Base-by-base conservation (phyloP, 2,797 vertebrate genomes). In the Chiroxiphia lanceolata region DNA sequence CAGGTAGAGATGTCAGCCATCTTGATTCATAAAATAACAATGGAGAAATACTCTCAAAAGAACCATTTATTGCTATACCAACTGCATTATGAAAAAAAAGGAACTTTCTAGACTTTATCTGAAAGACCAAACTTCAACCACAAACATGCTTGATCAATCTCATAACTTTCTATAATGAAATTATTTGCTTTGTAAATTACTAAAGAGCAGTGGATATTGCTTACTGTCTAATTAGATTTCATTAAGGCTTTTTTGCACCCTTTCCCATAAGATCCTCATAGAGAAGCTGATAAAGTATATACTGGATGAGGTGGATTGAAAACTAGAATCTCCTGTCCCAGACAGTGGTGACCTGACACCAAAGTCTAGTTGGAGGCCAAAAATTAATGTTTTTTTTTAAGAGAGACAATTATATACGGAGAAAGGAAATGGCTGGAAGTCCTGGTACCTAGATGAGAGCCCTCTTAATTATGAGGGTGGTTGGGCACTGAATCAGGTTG, bases 81-180 rank as follows among this genome's bases (percentile, higher is more conserved):
- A 87, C 89, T 63, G 33, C 53, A 59, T 79, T 86, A 87, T 61
- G 29, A 15, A 61, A 72, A 13, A 57, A 78, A 56, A 93, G 50
- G n/a, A 80, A 40, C 25, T 93, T 57, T 64, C 90, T 65, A 54
- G 70, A 65, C 33, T 90, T 74, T 31, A 83, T 67, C 81, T 78
- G 75, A 94, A 95, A 96, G 80, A 91, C 59, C 87, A 90, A 51
- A 50, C 80, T 79, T 74, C 87, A 90, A 56, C 64, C 63, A 91
- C 77, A 96, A 93, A 67, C 69, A 69, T 67, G 86, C 69, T 47
- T 27, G 15, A 68, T 61, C 26, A 68, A 33, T 22, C 13, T 53
- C 25, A 47, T 53, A 78, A 67, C 4, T 9, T 72, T 53, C 25
- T 48, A 17, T 3, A 4, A 36, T 53, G 2, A 84, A 79, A 48